A percentile compares a stretch with the other conserved stretches of the same genome.
Evolutionary conservation across 2,888 invertebrate species (phyloP).

Genomic region (Drosophila atripex): DNA sequence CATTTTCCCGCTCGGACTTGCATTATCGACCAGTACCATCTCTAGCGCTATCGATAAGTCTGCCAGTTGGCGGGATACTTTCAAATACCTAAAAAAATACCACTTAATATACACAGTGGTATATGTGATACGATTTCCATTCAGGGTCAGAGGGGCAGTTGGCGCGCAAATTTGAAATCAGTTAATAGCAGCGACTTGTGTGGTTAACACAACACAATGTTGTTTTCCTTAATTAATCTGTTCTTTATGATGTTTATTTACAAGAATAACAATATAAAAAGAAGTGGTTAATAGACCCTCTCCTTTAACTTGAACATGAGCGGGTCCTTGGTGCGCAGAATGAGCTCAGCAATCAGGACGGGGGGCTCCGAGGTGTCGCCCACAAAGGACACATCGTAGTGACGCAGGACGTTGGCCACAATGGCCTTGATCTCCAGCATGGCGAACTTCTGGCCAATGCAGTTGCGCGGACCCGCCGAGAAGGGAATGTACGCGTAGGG

Average conservation of each 20-base stretch:
- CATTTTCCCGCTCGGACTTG: background rate
- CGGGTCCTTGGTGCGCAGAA: slow-evolving; percentile 82
- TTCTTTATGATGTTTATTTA: background rate
- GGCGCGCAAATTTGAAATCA: no score
- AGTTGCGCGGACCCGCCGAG: slow-evolving; percentile 83
- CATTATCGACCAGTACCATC: background rate
- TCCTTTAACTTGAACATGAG: slow-evolving; percentile 80
- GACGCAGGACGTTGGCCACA: slow-evolving; percentile 79
- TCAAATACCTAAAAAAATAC: no score
- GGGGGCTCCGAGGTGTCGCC: slow-evolving; percentile 69
- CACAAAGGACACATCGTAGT: slow-evolving; percentile 78
- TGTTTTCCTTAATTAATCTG: no score
- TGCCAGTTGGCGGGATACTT: background rate
- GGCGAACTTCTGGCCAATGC: slow-evolving; percentile 84
- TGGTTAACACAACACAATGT: no score
- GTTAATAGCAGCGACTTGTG: no score
- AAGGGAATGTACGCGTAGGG: slow-evolving; percentile 83
- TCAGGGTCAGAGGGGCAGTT: no score
- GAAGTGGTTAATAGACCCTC: slow-evolving; percentile 60
- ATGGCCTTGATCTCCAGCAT: slow-evolving; percentile 83
- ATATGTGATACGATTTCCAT: no score
- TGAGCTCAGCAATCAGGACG: slow-evolving; percentile 80
- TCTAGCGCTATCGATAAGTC: background rate
- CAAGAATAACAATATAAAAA: background rate
- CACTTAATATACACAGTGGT: no score